These are phyloP conservation scores for Aptenodytes patagonicus DNA, from an alignment of 2,113 vertebrate species.

Conservation along the genomic window DNA sequence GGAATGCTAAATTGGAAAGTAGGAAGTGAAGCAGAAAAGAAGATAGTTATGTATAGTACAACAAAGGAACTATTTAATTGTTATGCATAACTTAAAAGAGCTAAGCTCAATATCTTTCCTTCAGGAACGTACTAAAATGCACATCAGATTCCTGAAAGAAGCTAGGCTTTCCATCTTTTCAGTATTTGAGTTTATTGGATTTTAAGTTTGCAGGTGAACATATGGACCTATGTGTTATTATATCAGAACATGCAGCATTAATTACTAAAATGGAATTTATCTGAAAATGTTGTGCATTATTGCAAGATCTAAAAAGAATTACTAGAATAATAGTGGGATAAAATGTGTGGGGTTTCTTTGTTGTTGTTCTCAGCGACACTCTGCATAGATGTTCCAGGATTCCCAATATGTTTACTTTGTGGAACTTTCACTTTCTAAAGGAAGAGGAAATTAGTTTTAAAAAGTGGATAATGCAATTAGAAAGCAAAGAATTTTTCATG, in stretches of 20 bases:
- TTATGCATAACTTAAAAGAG: background rate
- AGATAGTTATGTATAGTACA: background rate
- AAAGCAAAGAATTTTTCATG: background rate
- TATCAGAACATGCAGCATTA: background rate
- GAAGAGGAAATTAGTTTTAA: background rate
- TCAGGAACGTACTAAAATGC: background rate
- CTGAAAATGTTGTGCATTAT: background rate
- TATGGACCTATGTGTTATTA: background rate
- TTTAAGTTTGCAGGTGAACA: background rate
- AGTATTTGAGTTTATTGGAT: background rate
- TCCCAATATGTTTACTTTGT: background rate
- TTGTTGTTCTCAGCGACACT: background rate
- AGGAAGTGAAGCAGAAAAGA: slow-evolving; percentile 10
- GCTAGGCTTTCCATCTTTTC: background rate
- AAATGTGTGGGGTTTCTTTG: background rate
- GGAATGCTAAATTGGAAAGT: background rate
- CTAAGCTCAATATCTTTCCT: background rate
- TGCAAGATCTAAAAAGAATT: background rate
- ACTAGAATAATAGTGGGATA: background rate
- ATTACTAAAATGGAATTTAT: background rate
- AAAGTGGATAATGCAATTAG: background rate
- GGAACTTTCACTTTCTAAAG: background rate
- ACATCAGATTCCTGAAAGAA: background rate
- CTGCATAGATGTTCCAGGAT: background rate
- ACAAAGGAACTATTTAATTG: background rate